Percentiles rank a stretch among this genome's conserved stretches.
Conservation (phyloP, 2,888 invertebrate genomes). For the Ecliptopera silaceata region DNA sequence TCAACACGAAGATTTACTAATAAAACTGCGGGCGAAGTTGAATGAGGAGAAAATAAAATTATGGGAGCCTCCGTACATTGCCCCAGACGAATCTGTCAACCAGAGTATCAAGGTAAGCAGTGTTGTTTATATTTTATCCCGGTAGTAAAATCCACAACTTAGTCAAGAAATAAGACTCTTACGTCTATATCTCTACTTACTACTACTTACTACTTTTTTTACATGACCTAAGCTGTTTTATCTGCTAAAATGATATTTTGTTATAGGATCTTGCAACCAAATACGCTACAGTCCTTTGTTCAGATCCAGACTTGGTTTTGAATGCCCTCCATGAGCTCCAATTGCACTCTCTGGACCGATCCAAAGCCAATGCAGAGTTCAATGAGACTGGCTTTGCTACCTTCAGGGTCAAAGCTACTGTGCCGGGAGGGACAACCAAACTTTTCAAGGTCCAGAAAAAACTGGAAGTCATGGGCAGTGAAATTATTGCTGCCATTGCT, state of each 20-base stretch:
- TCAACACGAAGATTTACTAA: constrained; percentile 84
- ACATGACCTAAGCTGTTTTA: neutral
- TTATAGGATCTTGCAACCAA: constrained; percentile 84
- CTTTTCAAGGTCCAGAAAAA: constrained; percentile 81
- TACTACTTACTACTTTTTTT: neutral
- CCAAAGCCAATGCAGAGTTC: constrained; percentile 87
- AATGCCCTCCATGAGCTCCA: constrained; percentile 85
- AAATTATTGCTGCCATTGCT: constrained; percentile 81
- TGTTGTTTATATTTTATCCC: constrained; percentile 6
- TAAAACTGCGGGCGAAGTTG: constrained; percentile 86
- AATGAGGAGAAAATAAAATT: constrained; percentile 87
- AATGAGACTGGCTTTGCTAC: constrained; percentile 89
- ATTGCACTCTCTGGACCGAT: constrained; percentile 87
- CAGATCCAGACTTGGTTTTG: constrained; percentile 77
- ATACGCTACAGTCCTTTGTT: constrained; percentile 80
- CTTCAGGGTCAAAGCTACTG: constrained; percentile 86
- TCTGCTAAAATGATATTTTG: neutral
- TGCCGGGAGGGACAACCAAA: constrained; percentile 75
- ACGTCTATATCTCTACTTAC: neutral
- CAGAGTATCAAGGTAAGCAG: constrained; percentile 73
- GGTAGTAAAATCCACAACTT: no score
- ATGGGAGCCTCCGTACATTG: constrained; percentile 89
- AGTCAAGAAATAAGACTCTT: no score
- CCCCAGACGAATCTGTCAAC: constrained; percentile 54
- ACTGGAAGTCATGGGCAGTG: constrained; percentile 78